Evolutionary conservation across 2,888 invertebrate species (phyloP).

Genomic region (Dryocosmus kuriphilus): DNA sequence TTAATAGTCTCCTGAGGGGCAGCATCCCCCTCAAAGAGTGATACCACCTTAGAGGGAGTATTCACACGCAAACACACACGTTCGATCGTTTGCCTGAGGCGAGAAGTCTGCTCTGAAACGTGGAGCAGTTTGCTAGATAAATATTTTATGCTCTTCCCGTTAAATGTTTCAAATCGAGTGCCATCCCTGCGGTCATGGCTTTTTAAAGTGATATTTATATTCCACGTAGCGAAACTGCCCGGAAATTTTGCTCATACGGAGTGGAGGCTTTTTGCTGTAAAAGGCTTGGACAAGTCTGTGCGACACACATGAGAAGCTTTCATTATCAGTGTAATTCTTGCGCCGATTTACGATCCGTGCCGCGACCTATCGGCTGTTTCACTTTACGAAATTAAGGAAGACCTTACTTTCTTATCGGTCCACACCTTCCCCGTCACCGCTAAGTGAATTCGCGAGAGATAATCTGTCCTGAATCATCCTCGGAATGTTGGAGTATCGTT

Average conservation of each 20-base stretch:
- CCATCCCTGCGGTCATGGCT: conserved; percentile 47
- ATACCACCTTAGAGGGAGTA: conserved; percentile 55
- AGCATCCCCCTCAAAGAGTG: conserved; percentile 55
- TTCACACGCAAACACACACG: conserved; percentile 25
- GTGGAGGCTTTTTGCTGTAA: conserved; percentile 39
- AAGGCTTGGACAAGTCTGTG: neutral
- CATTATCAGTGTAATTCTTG: conserved; percentile 30
- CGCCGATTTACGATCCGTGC: conserved; percentile 10
- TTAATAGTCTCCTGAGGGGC: conserved; percentile 66
- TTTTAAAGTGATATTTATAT: conserved; percentile 50
- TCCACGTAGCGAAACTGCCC: conserved; percentile 35
- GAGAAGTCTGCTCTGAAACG: conserved; percentile 39
- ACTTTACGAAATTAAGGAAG: conserved; percentile 30
- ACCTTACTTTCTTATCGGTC: conserved; percentile 23
- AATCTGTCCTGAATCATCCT: conserved; percentile 1
- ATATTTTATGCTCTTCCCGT: conserved; percentile 51
- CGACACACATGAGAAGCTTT: neutral
- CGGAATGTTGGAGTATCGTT: conserved; percentile 9
- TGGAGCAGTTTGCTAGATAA: conserved; percentile 46
- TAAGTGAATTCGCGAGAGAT: conserved; percentile 24
- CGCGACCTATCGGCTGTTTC: neutral
- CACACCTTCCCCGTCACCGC: conserved; percentile 13
- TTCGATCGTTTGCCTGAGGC: conserved; percentile 15
- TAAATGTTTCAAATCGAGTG: conserved; percentile 55
- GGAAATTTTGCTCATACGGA: neutral